Evolutionary conservation across 2,113 vertebrate genomes (phyloP).

Genomic region (Callithrix jacchus): DNA sequence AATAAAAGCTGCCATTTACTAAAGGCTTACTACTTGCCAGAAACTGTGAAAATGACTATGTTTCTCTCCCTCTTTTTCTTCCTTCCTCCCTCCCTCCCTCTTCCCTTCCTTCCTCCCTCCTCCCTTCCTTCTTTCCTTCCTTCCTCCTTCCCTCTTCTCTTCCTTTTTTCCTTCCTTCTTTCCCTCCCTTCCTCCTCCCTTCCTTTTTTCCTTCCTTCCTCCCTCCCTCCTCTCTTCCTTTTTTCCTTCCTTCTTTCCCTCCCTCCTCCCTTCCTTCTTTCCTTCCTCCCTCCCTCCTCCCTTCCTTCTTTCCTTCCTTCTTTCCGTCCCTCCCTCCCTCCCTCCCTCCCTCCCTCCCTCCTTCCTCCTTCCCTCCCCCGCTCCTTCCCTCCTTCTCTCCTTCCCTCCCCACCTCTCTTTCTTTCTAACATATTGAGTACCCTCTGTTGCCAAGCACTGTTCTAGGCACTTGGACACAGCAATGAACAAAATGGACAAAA

Average conservation of each 20-base stretch:
- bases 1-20: background rate
- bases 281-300: accelerated
- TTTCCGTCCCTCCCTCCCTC: too few species aligned
- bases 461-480: background rate
- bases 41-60: background rate
- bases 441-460: background rate
- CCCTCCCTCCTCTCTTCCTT: too few species aligned
- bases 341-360: accelerated
- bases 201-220: too few species aligned
- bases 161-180: too few species aligned
- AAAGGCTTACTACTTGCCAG: background rate
- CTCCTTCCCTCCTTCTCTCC: background rate
- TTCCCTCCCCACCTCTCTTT: background rate
- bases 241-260: accelerated
- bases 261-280: accelerated
- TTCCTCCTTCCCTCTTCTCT: accelerated
- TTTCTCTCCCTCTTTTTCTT: background rate
- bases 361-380: too few species aligned
- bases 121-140: accelerated
- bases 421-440: background rate
- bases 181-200: background rate
- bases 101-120: accelerated
- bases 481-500: background rate
- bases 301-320: accelerated
- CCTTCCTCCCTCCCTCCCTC: accelerated